Base-by-base conservation (phyloP, 2,888 invertebrate genomes). In the Hemaris fuciformis region DNA sequence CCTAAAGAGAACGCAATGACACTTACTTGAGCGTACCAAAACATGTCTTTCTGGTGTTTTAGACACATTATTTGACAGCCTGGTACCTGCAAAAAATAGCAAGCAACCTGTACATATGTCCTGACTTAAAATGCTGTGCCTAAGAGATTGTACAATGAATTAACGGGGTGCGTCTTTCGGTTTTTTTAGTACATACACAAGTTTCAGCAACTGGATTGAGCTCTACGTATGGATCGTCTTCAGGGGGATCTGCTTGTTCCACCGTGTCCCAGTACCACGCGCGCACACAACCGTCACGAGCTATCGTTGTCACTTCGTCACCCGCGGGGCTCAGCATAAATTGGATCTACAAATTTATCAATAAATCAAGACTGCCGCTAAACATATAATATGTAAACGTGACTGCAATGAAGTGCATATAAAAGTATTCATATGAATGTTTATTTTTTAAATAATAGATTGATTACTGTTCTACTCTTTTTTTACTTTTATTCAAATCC, bases 181-280 rank as follows among this genome's bases (percentile, higher is more conserved):
- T 13, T 34, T 8, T 13, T n/a, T 38, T n/a, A 7, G 57, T 58
- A 66, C 77, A 15, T 75, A 92, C 95, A 69, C 94, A 93, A 72
- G 97, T 95, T 83, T 98, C 98, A 73, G 96, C 96, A 61, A 96
- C 96, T 1, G 98, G 98, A 80, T 98, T 97, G 62, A 98, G 94
- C 85, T 97, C 96, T 23, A 98, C 94, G 64, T 94, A 95, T 5
- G 95, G 94, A 72, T 97, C 95, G 5, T 97, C 96, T 72, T 97
- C 97, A 0, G 96, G 94, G 0, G 96, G 95, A 84, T 98, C 97
- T 0, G 98, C 96, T 66, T 96, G 94, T 70, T 98, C 97, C n/a
- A 98, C 97, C 0, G 96, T 96, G 71, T 97, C 97, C 93, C 98
- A 98, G 87, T 96, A 97, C 98, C 98, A 98, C 8, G 97, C 94